Base-by-base conservation (phyloP, 2,888 invertebrate genomes). In the Anorthoa munda region DNA sequence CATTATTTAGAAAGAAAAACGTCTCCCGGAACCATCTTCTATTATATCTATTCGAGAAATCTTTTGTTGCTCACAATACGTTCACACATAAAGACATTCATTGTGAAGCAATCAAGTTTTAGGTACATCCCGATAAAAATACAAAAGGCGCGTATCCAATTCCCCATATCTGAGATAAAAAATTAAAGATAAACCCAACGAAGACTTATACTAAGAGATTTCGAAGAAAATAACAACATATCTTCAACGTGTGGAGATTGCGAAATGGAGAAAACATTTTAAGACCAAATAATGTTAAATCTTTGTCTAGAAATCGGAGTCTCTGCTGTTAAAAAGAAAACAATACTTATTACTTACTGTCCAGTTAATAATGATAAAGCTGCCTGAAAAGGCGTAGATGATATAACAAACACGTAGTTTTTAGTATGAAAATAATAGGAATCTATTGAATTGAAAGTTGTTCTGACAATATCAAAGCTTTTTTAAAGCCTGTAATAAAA, bases 71-170 rank as follows among this genome's bases (percentile, higher is more conserved):
- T 46, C n/a, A 73, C 69, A 61, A 77, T 66, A 58, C 63, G 18
- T 65, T 56, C 26, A 75, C 66, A 64, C 23, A 64, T 55, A 67
- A 61, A 75, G 45, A 75, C 31, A 70, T 48, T 55, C 45, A 79
- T 63, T 73, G 68, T 71, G 51, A 55, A 73, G 51, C 72, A 73
- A 79, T 79, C 72, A 72, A 77, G 31, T 58, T 60, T 60, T 46
- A 18, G 31, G 46, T 50, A 72, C 48, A 66, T 71, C 46, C 66
- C 46, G 68, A 79, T 74, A 76, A 71, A 76, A 31, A 51, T 64
- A 69, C 70, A 76, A 79, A 75, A 75, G 79, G 50, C 66, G 55
- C 53, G 61, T 74, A 74, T 79, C 56, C 64, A 70, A 76, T 72
- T 70, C 50, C 53, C 53, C 31, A 61, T 68, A 58, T 39, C 55